Evolutionary conservation across 2,888 invertebrate genomes (phyloP).

Genomic region (Thyatira batis): DNA sequence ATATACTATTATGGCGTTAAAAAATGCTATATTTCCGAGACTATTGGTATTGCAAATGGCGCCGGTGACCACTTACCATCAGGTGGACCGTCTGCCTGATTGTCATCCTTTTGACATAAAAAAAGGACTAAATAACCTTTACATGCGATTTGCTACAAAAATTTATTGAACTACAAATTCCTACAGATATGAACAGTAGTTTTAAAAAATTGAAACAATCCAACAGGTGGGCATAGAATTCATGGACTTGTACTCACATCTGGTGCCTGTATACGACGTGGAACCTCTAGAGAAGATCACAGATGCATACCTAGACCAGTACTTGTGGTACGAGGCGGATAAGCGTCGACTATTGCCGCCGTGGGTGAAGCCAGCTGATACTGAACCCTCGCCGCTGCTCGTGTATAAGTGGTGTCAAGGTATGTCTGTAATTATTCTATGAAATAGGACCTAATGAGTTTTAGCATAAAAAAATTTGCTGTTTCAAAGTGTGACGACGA

Average conservation of each 20-base stretch:
- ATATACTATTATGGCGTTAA: too few species aligned
- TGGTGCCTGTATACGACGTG: conserved; percentile 99
- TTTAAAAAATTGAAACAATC: conserved; percentile 13
- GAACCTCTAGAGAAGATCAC: conserved; percentile 99
- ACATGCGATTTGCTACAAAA: too few species aligned
- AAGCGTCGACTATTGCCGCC: conserved; percentile 97
- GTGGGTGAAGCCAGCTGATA: conserved; percentile 99
- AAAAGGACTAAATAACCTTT: too few species aligned
- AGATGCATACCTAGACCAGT: conserved; percentile 99
- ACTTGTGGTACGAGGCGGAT: conserved; percentile 99
- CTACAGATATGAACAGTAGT: too few species aligned
- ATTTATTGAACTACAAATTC: too few species aligned
- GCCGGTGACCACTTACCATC: too few species aligned
- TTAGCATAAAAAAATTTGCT: too few species aligned
- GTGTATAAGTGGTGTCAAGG: conserved; percentile 99
- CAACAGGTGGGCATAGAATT: conserved; percentile 97
- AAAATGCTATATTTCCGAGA: too few species aligned
- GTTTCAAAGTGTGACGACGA: too few species aligned
- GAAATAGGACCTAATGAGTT: conserved; percentile 7
- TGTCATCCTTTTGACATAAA: too few species aligned
- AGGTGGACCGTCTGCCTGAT: too few species aligned
- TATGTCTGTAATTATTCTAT: conserved; percentile 45
- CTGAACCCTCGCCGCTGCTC: conserved; percentile 95
- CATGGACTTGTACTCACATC: conserved; percentile 99
- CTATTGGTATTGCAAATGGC: too few species aligned